Conservation (phyloP, 2,797 vertebrate genomes). For the Bovichtus diacanthus region DNA sequence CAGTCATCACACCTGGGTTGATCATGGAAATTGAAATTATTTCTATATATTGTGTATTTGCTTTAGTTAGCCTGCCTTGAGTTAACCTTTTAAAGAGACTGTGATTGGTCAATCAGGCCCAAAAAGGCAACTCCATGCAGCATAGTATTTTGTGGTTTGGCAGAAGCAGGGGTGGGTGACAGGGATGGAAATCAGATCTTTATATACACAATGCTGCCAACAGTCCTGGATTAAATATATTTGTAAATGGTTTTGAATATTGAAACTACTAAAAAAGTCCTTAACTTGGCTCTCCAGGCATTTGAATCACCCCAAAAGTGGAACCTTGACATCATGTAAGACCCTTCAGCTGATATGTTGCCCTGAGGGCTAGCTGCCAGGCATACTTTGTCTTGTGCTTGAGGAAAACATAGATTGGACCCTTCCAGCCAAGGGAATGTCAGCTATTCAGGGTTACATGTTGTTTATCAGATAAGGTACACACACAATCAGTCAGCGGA, state of each 20-base stretch:
- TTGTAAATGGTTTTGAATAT: slow-evolving; percentile 60
- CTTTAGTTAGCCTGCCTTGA: slow-evolving; percentile 51
- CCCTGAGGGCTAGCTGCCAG: slow-evolving; percentile 45
- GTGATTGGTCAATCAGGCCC: slow-evolving; percentile 46
- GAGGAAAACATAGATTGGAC: slow-evolving; percentile 59
- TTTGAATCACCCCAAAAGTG: slow-evolving; percentile 51
- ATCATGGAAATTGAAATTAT: slow-evolving; percentile 60
- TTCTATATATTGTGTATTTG: slow-evolving; percentile 61
- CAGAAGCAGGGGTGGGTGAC: slow-evolving; percentile 45
- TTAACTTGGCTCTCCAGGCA: slow-evolving; percentile 35
- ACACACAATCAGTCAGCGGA: slow-evolving; percentile 79
- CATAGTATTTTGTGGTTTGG: slow-evolving; percentile 49
- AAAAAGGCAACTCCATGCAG: slow-evolving; percentile 44
- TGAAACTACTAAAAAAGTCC: slow-evolving; percentile 41
- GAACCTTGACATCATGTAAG: slow-evolving; percentile 39
- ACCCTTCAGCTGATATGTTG: slow-evolving; percentile 40
- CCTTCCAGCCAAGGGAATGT: slow-evolving; percentile 73
- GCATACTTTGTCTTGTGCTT: slow-evolving; percentile 18
- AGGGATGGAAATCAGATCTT: slow-evolving; percentile 60
- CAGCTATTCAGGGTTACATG: slow-evolving; percentile 67
- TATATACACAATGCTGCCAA: slow-evolving; percentile 25
- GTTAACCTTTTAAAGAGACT: slow-evolving; percentile 45
- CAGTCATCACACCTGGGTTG: slow-evolving; percentile 63
- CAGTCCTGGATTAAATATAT: slow-evolving; percentile 54
- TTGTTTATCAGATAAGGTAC: slow-evolving; percentile 84